Base-by-base conservation (phyloP, 2,797 vertebrate genomes). In the Sciaenops ocellatus region DNA sequence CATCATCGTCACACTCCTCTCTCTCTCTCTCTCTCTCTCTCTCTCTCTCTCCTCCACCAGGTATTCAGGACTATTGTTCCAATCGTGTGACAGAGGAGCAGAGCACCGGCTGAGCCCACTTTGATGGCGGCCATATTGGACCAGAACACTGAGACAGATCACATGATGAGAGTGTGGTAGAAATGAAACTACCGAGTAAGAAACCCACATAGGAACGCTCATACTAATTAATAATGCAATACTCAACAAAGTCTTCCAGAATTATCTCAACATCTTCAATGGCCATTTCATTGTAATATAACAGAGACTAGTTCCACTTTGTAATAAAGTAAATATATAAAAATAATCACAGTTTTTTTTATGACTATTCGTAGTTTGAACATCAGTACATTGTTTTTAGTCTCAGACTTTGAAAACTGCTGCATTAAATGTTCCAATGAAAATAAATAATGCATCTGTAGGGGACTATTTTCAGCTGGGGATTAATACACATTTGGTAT, bases 31-130 rank as follows among this genome's bases (percentile, higher is more conserved):
- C n/a, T n/a, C n/a, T n/a, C n/a, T n/a, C n/a, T n/a, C n/a, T n/a
- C n/a, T n/a, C n/a, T n/a, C 28, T 63, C 26, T 72, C 15, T 73
- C 6, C 64, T 78, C 72, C 28, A 0, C 62, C 90, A 96, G 96
- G 91, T 79, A 72, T 96, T 80, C 80, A 83, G 84, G 90, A 94
- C 57, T 95, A 94, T 85, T 96, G 95, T 62, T 89, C 83, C 57
- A 94, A 87, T 80, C 79, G 69, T 10, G 63, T 3, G 50, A 86
- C 22, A 6, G 85, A 88, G 50, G 76, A 88, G 64, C 86, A 82
- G 34, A 91, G 73, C 30, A 11, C 68, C 47, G 80, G 13, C 56
- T 93, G 85, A 93, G 12, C 12, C n/a, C 9, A 0, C 41, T n/a
- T 22, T 38, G 5, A 64, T 5, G 54, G 42, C 8, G 3, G 46